These are phyloP conservation scores for Clarias laeviceps DNA, from an alignment of 2,797 vertebrate species.

Conservation along the genomic window DNA sequence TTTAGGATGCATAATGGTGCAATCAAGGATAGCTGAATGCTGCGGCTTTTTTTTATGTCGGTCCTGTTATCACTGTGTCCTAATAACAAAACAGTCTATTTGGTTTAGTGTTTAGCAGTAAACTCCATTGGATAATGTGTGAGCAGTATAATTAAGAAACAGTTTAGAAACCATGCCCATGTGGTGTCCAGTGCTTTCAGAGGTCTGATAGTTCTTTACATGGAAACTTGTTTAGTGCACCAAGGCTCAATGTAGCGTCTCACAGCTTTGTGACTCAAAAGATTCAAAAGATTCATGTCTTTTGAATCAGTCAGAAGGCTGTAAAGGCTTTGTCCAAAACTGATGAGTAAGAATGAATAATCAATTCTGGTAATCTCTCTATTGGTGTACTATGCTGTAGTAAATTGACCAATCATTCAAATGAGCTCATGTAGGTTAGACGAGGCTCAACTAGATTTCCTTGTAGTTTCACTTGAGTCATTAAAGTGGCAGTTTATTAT, in stretches of 20 bases:
- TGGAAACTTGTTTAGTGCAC: neutral
- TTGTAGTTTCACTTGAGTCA: neutral
- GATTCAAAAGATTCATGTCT: no score
- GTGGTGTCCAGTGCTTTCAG: neutral
- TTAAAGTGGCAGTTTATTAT: neutral
- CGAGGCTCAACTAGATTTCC: neutral
- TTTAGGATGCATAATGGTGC: neutral
- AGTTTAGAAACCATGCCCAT: neutral
- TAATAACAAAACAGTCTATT: neutral
- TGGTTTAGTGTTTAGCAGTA: neutral
- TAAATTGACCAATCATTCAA: neutral
- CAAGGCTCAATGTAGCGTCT: neutral
- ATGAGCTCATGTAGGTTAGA: neutral
- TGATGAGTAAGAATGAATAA: neutral
- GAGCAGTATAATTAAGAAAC: neutral
- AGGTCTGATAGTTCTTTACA: neutral
- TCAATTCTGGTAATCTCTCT: slow-evolving; percentile 13
- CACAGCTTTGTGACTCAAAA: no score
- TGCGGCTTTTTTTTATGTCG: neutral
- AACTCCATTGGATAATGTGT: neutral
- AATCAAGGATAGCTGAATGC: neutral
- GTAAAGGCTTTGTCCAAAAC: slow-evolving; percentile 9
- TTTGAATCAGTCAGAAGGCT: neutral
- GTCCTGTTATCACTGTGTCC: neutral
- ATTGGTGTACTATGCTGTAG: neutral